Conservation (phyloP, 1,140 invertebrate genomes). For the Mercenaria mercenaria region DNA sequence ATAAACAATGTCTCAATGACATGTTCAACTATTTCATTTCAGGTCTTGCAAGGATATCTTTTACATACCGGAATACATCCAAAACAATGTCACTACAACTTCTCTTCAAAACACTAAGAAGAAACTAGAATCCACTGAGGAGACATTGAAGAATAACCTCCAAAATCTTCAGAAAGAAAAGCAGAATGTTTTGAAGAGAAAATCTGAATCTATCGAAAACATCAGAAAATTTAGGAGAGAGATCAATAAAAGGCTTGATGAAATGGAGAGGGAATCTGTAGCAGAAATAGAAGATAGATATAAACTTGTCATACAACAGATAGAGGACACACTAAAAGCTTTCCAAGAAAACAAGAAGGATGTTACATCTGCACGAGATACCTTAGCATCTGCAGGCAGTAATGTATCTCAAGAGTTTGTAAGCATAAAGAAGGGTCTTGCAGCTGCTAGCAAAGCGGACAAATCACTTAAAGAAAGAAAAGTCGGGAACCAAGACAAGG, state of each 20-base stretch:
- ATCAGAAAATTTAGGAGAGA: not conserved
- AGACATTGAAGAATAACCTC: not conserved
- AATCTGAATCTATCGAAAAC: not conserved
- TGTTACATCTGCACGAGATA: too few relatives aligned
- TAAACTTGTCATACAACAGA: not conserved
- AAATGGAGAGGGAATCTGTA: too few relatives aligned
- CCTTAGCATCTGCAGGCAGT: not conserved
- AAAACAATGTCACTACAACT: not conserved
- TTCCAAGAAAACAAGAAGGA: too few relatives aligned
- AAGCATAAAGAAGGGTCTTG: not conserved
- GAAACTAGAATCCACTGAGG: not conserved
- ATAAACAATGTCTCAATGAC: too few relatives aligned
- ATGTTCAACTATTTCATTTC: too few relatives aligned
- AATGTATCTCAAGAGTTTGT: not conserved
- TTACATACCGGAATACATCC: conserved; percentile 1
- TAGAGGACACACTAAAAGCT: not conserved
- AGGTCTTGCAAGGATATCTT: not conserved
- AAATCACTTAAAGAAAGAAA: not conserved
- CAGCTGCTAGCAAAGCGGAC: not conserved
- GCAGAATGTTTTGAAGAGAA: not conserved
- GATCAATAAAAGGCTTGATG: not conserved
- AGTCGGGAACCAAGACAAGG: not conserved
- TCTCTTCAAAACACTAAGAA: not conserved
- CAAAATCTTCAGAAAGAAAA: not conserved
- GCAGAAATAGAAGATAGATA: not conserved